phyloP scores from a whole-genome alignment of 2,113 vertebrate genomes.

The Nothobranchius furzeri region DNA sequence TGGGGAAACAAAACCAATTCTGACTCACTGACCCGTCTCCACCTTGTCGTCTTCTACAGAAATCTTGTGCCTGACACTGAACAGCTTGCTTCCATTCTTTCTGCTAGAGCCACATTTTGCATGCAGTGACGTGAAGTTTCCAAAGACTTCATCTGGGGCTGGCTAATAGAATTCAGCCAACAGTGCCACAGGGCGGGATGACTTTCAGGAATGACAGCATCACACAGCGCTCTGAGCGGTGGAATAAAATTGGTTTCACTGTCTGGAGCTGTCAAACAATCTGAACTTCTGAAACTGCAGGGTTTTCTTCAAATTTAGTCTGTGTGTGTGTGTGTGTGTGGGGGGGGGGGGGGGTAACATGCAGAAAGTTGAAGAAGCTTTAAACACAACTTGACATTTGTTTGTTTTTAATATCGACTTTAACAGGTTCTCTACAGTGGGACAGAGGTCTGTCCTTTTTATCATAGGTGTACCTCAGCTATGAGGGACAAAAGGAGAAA shows the following conservation, averaged over 20 bases:
- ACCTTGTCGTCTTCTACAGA: slow-evolving; percentile 1
- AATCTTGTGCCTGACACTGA: slow-evolving; percentile 5
- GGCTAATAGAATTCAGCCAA: slow-evolving; percentile 25
- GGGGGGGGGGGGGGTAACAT: too few relatives aligned
- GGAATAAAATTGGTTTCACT: slow-evolving; percentile 12
- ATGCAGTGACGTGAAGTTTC: slow-evolving; percentile 71
- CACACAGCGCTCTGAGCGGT: neutral
- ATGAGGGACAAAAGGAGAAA: too few relatives aligned
- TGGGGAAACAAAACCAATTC: neutral
- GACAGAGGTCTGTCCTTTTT: too few relatives aligned
- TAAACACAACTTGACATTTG: too few relatives aligned
- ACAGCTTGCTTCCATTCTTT: slow-evolving; percentile 10
- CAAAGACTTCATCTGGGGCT: slow-evolving; percentile 40
- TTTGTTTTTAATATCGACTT: too few relatives aligned
- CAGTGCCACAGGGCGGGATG: slow-evolving; percentile 9
- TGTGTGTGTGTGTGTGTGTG: too few relatives aligned
- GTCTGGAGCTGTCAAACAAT: neutral
- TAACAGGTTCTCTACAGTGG: too few relatives aligned
- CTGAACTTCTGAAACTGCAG: neutral
- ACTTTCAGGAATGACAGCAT: slow-evolving; percentile 51
- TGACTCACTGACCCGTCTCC: slow-evolving; percentile 16
- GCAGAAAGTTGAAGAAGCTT: too few relatives aligned
- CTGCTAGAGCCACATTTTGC: slow-evolving; percentile 60
- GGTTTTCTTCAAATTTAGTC: neutral
- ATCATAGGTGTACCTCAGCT: too few relatives aligned